phyloP scores from a whole-genome alignment of 2,113 vertebrate genomes.

The Hepsetus odoe region DNA sequence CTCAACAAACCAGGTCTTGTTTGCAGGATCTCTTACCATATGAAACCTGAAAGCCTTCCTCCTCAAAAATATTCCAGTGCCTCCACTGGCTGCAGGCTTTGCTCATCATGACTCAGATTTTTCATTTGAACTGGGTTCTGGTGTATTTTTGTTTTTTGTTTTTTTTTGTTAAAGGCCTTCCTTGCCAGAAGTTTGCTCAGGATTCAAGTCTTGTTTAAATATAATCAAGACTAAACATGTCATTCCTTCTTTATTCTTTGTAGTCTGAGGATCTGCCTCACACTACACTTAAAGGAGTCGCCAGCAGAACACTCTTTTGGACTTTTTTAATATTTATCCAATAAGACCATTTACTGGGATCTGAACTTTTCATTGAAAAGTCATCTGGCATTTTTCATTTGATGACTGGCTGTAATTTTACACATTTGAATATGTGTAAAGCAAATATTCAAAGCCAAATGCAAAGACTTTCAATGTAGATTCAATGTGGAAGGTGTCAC shows the following conservation, averaged over 20 bases:
- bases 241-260: neutral
- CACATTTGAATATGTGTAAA: neutral
- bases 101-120: neutral
- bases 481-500: neutral
- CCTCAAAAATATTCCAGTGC: neutral
- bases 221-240: neutral
- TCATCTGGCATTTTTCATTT: too few species aligned
- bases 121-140: neutral
- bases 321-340: too few species aligned
- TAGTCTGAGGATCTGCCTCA: constrained; percentile 8
- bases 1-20: too few species aligned
- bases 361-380: neutral
- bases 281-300: neutral
- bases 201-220: neutral
- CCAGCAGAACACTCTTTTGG: too few species aligned
- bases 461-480: neutral
- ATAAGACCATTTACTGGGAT: neutral
- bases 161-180: too few species aligned
- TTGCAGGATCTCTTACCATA: too few species aligned
- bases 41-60: neutral
- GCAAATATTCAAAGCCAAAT: neutral
- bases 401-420: neutral
- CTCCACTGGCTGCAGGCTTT: neutral
- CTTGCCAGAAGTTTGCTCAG: neutral
- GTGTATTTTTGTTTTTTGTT: too few species aligned